Percentiles rank a stretch among this genome's conserved stretches.
Conservation (phyloP, 2,888 invertebrate species). For the Andrena marginata region DNA sequence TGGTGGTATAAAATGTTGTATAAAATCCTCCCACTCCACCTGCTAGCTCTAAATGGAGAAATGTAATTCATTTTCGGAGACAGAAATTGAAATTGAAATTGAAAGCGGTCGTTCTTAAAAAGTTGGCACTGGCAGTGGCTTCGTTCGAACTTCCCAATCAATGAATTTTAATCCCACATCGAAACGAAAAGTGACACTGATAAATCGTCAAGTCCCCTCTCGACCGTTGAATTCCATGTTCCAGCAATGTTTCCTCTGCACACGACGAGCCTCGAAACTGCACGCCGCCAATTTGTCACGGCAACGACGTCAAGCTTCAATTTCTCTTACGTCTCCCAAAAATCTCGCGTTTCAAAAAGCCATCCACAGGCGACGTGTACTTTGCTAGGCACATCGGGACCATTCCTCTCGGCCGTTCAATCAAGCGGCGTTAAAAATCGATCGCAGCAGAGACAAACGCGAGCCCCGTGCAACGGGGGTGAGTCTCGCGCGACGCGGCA, state of each 20-base stretch:
- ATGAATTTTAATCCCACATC: not conserved
- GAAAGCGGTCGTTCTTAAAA: too few relatives aligned
- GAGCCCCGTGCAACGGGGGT: not conserved
- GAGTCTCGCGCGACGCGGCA: not conserved
- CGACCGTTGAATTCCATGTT: not conserved
- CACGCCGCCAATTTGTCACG: not conserved
- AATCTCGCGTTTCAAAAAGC: constrained; percentile 7
- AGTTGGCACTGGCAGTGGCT: too few relatives aligned
- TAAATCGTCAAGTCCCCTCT: not conserved
- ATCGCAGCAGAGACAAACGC: not conserved
- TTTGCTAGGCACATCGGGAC: not conserved
- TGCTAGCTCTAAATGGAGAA: too few relatives aligned
- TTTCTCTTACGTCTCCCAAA: constrained; percentile 3
- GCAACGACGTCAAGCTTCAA: constrained; percentile 15
- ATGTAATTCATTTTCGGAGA: too few relatives aligned
- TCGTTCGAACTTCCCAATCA: too few relatives aligned
- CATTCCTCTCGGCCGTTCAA: constrained; percentile 9
- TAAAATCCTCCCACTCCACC: too few relatives aligned
- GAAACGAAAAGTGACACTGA: not conserved
- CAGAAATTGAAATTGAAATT: too few relatives aligned
- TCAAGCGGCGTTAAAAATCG: constrained; percentile 32
- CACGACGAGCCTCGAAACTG: not conserved
- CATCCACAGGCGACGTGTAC: too few relatives aligned
- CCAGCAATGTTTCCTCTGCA: not conserved
- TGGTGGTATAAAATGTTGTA: too few relatives aligned